Percentiles rank a stretch among this genome's conserved stretches.
These are phyloP conservation scores for Meriones unguiculatus DNA, from an alignment of 2,113 vertebrate genomes.

Conservation along the genomic window DNA sequence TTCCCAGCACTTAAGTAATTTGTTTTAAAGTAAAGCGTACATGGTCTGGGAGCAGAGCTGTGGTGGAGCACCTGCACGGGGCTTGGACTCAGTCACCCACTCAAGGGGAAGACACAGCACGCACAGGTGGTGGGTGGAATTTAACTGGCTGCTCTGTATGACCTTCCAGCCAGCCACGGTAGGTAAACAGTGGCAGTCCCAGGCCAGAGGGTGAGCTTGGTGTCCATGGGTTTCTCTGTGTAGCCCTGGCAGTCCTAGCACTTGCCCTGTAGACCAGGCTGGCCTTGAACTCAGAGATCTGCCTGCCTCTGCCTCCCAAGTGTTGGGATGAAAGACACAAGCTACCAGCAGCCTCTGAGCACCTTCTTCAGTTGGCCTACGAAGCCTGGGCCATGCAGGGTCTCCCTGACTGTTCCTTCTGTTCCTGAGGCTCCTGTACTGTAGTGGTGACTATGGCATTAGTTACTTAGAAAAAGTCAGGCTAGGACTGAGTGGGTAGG, in stretches of 20 bases:
- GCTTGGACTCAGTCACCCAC: background rate
- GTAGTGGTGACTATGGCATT: background rate
- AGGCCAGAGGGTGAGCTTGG: background rate
- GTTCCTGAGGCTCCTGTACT: background rate
- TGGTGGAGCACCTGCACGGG: background rate
- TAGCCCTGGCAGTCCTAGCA: background rate
- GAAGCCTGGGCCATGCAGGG: background rate
- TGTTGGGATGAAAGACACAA: background rate
- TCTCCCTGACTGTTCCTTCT: background rate
- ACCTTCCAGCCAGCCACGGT: background rate
- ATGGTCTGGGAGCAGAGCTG: background rate
- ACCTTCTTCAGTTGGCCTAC: background rate
- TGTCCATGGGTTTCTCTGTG: background rate
- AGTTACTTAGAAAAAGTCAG: no score
- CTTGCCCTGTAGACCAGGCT: background rate
- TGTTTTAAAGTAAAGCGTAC: slow-evolving; percentile 6
- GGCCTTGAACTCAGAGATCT: background rate
- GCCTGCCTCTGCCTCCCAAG: background rate
- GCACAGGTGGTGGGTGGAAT: background rate
- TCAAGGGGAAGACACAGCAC: no score
- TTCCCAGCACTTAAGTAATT: background rate
- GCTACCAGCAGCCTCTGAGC: background rate
- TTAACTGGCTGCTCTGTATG: background rate
- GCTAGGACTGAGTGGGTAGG: background rate
- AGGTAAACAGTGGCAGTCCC: background rate